A percentile compares a stretch with the other conserved stretches of the same genome.
Evolutionary conservation across 2,113 vertebrate species (phyloP).

Genomic region (Phaethon lepturus): DNA sequence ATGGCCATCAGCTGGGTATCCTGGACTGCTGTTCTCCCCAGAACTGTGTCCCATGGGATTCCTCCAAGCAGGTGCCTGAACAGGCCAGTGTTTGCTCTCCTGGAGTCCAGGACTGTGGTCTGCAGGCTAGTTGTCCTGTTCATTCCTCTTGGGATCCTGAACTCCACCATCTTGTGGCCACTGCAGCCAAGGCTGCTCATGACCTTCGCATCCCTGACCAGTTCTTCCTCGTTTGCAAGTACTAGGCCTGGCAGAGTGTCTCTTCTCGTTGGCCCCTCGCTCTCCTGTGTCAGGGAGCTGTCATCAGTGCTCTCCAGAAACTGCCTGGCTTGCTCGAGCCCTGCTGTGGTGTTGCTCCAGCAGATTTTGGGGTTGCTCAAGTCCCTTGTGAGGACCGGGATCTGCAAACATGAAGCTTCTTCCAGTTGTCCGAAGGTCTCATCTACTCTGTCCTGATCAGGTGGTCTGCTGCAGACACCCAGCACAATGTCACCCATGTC

Average conservation of each 20-base stretch:
- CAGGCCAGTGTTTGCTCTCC: background rate
- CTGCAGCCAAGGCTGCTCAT: background rate
- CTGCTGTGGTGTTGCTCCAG: background rate
- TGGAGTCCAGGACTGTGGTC: background rate
- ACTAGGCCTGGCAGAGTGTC: background rate
- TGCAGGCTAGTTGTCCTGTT: background rate
- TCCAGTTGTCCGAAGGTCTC: background rate
- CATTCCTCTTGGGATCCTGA: background rate
- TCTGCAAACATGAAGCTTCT: background rate
- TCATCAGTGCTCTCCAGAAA: background rate
- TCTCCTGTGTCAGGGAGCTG: background rate
- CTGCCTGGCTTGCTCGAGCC: background rate
- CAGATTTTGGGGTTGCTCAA: background rate
- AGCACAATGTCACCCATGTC: background rate
- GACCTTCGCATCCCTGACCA: background rate
- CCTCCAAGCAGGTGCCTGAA: background rate
- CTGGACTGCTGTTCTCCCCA: background rate
- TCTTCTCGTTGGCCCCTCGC: rapidly evolving
- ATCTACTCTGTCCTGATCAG: background rate
- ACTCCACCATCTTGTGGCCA: no score
- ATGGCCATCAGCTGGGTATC: background rate
- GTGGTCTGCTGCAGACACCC: background rate
- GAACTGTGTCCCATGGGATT: background rate
- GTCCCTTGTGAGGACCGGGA: rapidly evolving
- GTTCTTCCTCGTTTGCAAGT: background rate